Evolutionary conservation across 30 jellyfish, hydroid and myxozoan species (phyloP).

Genomic region (Hydractinia echinata): DNA sequence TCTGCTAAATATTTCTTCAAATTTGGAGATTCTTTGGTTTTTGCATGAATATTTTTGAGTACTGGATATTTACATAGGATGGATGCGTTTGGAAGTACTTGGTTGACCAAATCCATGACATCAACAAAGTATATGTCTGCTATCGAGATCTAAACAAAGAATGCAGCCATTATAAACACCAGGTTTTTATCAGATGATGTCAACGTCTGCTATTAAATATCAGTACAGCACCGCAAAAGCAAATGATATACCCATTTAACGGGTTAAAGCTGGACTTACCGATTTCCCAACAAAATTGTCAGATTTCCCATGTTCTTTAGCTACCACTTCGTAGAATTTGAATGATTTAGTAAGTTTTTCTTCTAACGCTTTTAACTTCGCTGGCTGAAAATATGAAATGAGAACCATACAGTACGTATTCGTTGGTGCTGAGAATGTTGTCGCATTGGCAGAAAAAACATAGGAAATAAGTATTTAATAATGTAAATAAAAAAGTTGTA

Average conservation of each 20-base stretch:
- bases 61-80: neutral
- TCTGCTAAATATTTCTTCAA: neutral
- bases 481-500: too few species aligned
- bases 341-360: neutral
- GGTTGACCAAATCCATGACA: neutral
- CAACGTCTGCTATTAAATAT: too few species aligned
- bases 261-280: too few species aligned
- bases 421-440: too few species aligned
- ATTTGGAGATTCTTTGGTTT: conserved; percentile 9
- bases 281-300: neutral
- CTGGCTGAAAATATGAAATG: neutral
- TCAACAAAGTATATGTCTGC: conserved; percentile 5
- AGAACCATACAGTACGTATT: too few species aligned
- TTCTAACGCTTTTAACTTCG: neutral
- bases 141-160: neutral
- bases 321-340: neutral
- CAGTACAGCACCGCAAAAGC: too few species aligned
- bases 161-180: too few species aligned
- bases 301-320: neutral
- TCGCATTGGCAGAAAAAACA: too few species aligned
- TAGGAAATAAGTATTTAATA: too few species aligned
- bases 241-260: too few species aligned
- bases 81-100: neutral
- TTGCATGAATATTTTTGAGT: neutral
- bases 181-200: too few species aligned